Evolutionary conservation across 2,797 vertebrate species (phyloP), one percentile per base, ranked within the genome.

Genomic region (Denticeps clupeoides): DNA sequence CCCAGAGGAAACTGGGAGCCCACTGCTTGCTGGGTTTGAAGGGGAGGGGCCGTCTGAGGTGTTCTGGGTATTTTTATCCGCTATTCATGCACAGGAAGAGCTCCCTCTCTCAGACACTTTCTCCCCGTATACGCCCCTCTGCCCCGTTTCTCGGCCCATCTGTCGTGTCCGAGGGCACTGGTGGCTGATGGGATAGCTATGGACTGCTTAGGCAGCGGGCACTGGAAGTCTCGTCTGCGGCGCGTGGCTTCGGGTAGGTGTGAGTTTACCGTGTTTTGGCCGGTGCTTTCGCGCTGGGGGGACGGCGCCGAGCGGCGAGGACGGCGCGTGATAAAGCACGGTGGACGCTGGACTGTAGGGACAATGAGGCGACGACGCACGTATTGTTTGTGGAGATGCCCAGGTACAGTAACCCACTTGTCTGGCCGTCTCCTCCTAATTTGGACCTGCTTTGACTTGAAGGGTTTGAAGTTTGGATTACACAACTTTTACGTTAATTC

Each of bases 361-460:
- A 70, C 38, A 59, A 78, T 84, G 80, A 81, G 81, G 55, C 80
- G 74, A 3, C 74, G 73, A 1, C 78, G 73, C 56, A 85, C 83
- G 58, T 86, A 86, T 68, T 81, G 82, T 78, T 83, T 86, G 73
- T 84, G 83, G 81, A 72, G 68, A 46, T 59, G 71, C 46, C 76
- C 73, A 80, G 80, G 78, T 83, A 79, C 71, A 60, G 61, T 12
- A 28, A 10, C 18, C 4, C 12, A 9, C 28, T 11, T 3, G 3
- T 42, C 15, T 23, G 1, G 25, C 7, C 43, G 42, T 12, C 3
- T 3, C 28, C n/a, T n/a, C n/a, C n/a, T n/a, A n/a, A n/a, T n/a
- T n/a, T n/a, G n/a, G n/a, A n/a, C n/a, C n/a, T n/a, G n/a, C n/a
- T n/a, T n/a, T n/a, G n/a, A n/a, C n/a, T n/a, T n/a, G n/a, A n/a